Conservation (phyloP, 2,888 invertebrate species). For the Campoplex capitator region DNA sequence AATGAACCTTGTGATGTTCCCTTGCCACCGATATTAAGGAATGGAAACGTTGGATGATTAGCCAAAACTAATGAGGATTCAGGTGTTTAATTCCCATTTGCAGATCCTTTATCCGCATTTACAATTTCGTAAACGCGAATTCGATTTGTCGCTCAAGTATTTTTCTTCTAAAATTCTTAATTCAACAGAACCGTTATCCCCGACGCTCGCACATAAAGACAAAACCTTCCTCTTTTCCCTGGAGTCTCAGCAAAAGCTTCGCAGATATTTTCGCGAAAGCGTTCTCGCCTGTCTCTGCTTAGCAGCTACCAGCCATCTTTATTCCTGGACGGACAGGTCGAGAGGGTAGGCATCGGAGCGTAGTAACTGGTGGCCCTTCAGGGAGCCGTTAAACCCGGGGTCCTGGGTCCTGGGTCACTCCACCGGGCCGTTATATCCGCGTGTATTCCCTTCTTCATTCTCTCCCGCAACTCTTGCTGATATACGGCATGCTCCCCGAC, state of each 20-base stretch:
- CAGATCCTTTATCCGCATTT: background rate
- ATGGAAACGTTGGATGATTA: background rate
- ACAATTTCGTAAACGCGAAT: slow-evolving; percentile 16
- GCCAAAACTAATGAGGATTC: background rate
- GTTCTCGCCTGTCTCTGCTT: slow-evolving; percentile 44
- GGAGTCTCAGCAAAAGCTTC: slow-evolving; percentile 56
- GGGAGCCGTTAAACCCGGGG: slow-evolving; percentile 84
- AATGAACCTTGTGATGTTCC: background rate
- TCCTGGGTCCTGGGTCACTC: slow-evolving; percentile 81
- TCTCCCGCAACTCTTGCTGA: slow-evolving; percentile 80
- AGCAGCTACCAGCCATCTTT: slow-evolving; percentile 81
- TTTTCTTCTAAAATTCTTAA: slow-evolving; percentile 73
- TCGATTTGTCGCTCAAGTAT: slow-evolving; percentile 6
- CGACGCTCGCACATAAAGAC: slow-evolving; percentile 47
- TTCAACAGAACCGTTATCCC: slow-evolving; percentile 33
- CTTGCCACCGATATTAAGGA: background rate
- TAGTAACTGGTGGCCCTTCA: slow-evolving; percentile 84
- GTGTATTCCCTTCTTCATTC: slow-evolving; percentile 64
- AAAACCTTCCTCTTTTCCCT: slow-evolving; percentile 73
- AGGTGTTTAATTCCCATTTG: background rate
- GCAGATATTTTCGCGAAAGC: slow-evolving; percentile 76
- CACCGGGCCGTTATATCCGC: slow-evolving; percentile 72
- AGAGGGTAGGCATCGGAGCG: slow-evolving; percentile 84
- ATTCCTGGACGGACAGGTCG: slow-evolving; percentile 82
- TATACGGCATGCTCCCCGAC: slow-evolving; percentile 71